A percentile compares a stretch with the other conserved stretches of the same genome.
Evolutionary conservation across 1,140 invertebrate genomes (phyloP).

Genomic region (Drosophila kepulauana): DNA sequence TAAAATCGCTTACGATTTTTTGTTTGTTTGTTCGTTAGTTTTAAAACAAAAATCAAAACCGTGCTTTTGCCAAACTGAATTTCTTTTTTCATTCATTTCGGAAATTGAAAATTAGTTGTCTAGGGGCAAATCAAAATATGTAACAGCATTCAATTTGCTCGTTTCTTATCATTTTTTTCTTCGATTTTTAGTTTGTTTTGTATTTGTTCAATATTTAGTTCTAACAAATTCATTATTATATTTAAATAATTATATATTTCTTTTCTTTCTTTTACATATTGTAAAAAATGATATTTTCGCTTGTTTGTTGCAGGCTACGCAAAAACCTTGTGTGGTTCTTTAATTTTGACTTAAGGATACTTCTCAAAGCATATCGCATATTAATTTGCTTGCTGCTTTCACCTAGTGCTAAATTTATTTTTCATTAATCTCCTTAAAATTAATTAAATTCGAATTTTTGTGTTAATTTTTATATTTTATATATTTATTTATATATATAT

Average conservation of each 20-base stretch:
- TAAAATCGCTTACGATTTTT: constrained; percentile 79
- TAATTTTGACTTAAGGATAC: constrained; percentile 43
- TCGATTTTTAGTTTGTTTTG: constrained; percentile 41
- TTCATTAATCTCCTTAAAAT: constrained; percentile 42
- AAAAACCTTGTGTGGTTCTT: constrained; percentile 60
- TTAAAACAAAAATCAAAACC: constrained; percentile 16
- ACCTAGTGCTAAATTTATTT: constrained; percentile 47
- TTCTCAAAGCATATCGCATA: constrained; percentile 56
- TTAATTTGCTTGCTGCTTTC: constrained; percentile 52
- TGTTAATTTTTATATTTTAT: constrained; percentile 52
- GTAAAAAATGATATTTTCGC: constrained; percentile 78
- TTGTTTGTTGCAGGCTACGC: constrained; percentile 56
- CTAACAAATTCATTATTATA: constrained; percentile 75
- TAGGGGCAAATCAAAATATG: constrained; percentile 64
- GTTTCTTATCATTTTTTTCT: constrained; percentile 20
- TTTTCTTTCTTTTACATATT: constrained; percentile 57
- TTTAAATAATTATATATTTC: constrained; percentile 45
- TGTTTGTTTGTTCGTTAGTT: constrained; percentile 27
- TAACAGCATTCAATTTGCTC: constrained; percentile 49
- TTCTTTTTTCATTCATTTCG: constrained; percentile 6
- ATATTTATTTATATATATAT: constrained; percentile 21
- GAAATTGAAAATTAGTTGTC: constrained; percentile 23
- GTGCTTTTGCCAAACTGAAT: constrained; percentile 38
- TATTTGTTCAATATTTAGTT: constrained; percentile 53
- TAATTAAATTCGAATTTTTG: constrained; percentile 58